phyloP scores from a whole-genome alignment of 2,888 invertebrate species.

The Arge pagana region DNA sequence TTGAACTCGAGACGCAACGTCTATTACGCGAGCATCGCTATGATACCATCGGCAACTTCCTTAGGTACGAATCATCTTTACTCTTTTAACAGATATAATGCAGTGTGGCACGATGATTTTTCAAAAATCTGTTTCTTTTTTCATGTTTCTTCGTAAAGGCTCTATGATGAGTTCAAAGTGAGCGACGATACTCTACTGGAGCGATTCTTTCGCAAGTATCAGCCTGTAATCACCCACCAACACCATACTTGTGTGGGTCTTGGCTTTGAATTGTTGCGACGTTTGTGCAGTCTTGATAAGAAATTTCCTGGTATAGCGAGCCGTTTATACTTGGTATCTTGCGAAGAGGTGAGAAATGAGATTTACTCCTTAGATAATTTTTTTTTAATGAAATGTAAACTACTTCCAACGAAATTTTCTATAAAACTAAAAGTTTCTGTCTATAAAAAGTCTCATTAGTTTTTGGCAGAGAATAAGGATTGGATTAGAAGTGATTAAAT shows the following conservation, averaged over 20 bases:
- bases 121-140: not conserved
- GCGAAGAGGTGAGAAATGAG: slow-evolving; percentile 73
- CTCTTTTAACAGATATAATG: not conserved
- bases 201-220: slow-evolving; percentile 76
- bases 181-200: slow-evolving; percentile 69
- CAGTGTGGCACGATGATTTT: not conserved
- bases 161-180: slow-evolving; percentile 63
- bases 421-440: too few relatives aligned
- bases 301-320: slow-evolving; percentile 71
- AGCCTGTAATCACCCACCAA: slow-evolving; percentile 75
- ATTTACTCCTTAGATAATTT: too few relatives aligned
- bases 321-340: slow-evolving; percentile 77
- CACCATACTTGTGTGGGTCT: slow-evolving; percentile 90
- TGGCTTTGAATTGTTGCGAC: slow-evolving; percentile 76
- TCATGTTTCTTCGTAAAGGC: slow-evolving; percentile 62
- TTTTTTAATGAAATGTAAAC: too few relatives aligned
- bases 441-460: too few relatives aligned
- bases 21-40: slow-evolving; percentile 85
- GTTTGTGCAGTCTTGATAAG: slow-evolving; percentile 66
- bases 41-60: slow-evolving; percentile 86
- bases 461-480: too few relatives aligned
- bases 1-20: slow-evolving; percentile 79
- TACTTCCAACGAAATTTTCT: too few relatives aligned
- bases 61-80: slow-evolving; percentile 64
- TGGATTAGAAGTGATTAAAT: slow-evolving; percentile 3